Percentiles rank a stretch among this genome's conserved stretches.
Conservation (phyloP, 1,140 invertebrate species). For the Hydropsyche tenuis region DNA sequence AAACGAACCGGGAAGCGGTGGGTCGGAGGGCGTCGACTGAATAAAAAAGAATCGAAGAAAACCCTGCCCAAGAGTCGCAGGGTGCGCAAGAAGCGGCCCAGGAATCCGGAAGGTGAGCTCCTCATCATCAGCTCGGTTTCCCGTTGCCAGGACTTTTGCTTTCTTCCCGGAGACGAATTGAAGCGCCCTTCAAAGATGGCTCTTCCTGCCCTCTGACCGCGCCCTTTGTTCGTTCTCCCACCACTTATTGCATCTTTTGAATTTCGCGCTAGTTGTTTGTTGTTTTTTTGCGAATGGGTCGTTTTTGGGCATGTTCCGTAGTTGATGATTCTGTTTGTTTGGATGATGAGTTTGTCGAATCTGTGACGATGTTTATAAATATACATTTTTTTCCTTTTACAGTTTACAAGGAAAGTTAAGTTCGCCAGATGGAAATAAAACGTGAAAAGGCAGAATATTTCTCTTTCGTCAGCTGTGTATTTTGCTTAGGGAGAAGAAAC, state of each 20-base stretch:
- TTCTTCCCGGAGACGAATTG: no score
- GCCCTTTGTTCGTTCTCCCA: background rate
- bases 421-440: no score
- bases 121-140: background rate
- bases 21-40: slow-evolving; percentile 49
- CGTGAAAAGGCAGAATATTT: no score
- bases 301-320: no score
- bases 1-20: background rate
- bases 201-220: slow-evolving; percentile 44
- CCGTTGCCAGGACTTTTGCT: no score
- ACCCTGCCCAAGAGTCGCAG: slow-evolving; percentile 22
- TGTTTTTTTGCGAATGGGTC: background rate
- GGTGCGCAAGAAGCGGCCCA: slow-evolving; percentile 57
- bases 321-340: no score
- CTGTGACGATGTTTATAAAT: no score
- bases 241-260: background rate
- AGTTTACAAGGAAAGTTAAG: no score
- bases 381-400: no score
- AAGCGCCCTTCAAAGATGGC: slow-evolving; percentile 11
- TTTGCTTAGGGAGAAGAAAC: no score
- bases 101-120: slow-evolving; percentile 61
- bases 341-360: no score
- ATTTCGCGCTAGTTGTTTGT: background rate
- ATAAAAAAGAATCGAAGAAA: slow-evolving; percentile 59
- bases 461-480: no score